These are phyloP conservation scores for Poliocrania exsul DNA, from an alignment of 2,797 vertebrate species.

Conservation along the genomic window DNA sequence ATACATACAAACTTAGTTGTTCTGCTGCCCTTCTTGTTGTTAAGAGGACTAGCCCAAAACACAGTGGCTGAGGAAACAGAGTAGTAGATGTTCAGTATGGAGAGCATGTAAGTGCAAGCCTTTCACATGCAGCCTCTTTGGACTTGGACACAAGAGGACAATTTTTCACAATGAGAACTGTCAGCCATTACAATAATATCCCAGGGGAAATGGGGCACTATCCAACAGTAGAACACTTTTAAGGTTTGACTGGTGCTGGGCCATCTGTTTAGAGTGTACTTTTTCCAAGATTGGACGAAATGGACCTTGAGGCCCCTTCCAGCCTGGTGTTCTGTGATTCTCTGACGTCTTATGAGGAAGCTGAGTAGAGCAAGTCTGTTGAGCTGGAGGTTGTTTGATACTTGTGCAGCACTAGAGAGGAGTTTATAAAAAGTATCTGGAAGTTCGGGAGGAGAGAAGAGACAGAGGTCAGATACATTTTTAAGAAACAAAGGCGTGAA, in stretches of 20 bases:
- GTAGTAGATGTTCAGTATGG: not conserved
- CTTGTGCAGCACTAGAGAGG: not conserved
- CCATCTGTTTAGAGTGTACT: accelerated
- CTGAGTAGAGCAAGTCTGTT: not conserved
- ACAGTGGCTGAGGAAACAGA: not conserved
- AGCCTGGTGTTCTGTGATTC: accelerated
- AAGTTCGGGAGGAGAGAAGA: not conserved
- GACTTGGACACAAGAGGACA: not conserved
- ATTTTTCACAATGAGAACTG: not conserved
- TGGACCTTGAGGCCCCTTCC: not conserved
- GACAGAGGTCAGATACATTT: not conserved
- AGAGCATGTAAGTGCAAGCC: not conserved
- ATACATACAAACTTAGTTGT: slow-evolving; percentile 18
- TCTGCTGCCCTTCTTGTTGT: not conserved
- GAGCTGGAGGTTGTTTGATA: not conserved
- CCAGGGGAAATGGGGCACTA: not conserved
- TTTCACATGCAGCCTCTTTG: not conserved
- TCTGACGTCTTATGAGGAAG: not conserved
- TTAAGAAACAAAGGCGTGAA: not conserved
- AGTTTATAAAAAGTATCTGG: not conserved
- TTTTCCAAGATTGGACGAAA: not conserved
- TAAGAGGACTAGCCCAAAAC: not conserved
- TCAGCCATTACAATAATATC: not conserved
- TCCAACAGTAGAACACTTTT: not conserved
- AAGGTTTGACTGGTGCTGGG: not conserved